Evolutionary conservation across 2,797 vertebrate genomes (phyloP).

Genomic region (Sciurus vulgaris): DNA sequence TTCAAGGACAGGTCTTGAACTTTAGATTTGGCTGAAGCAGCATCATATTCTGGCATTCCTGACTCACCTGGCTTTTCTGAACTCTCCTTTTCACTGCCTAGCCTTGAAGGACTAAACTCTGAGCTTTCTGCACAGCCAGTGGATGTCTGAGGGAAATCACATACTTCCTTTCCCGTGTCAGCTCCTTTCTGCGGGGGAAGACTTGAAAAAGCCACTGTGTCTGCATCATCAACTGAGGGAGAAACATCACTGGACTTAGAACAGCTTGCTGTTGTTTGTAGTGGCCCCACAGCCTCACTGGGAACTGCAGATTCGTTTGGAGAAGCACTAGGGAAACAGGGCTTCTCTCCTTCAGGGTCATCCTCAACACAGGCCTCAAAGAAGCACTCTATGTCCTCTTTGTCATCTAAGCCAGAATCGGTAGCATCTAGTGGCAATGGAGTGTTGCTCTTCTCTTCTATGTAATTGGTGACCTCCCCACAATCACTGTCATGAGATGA

Average conservation of each 20-base stretch:
- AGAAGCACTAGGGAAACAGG: slow-evolving; percentile 88
- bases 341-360: slow-evolving; percentile 90
- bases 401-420: slow-evolving; percentile 86
- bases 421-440: slow-evolving; percentile 87
- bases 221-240: slow-evolving; percentile 73
- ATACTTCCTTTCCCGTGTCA: slow-evolving; percentile 86
- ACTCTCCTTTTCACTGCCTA: slow-evolving; percentile 67
- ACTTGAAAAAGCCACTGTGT: slow-evolving; percentile 64
- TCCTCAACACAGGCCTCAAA: slow-evolving; percentile 95
- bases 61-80: slow-evolving; percentile 63
- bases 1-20: slow-evolving; percentile 75
- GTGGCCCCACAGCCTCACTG: not conserved
- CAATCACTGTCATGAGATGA: slow-evolving; percentile 99
- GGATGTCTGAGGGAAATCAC: slow-evolving; percentile 85
- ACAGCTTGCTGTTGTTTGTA: slow-evolving; percentile 72
- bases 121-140: slow-evolving; percentile 87
- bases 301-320: slow-evolving; percentile 80
- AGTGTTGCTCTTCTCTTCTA: slow-evolving; percentile 92
- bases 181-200: slow-evolving; percentile 80
- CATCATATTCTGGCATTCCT: slow-evolving; percentile 66
- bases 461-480: slow-evolving; percentile 94
- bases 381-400: slow-evolving; percentile 94
- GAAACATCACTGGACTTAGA: slow-evolving; percentile 74
- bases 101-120: slow-evolving; percentile 72
- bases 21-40: slow-evolving; percentile 76